Evolutionary conservation across 2,113 vertebrate genomes (phyloP), one percentile per base, ranked within the genome.

Genomic region (Cyprinodon tularosa): DNA sequence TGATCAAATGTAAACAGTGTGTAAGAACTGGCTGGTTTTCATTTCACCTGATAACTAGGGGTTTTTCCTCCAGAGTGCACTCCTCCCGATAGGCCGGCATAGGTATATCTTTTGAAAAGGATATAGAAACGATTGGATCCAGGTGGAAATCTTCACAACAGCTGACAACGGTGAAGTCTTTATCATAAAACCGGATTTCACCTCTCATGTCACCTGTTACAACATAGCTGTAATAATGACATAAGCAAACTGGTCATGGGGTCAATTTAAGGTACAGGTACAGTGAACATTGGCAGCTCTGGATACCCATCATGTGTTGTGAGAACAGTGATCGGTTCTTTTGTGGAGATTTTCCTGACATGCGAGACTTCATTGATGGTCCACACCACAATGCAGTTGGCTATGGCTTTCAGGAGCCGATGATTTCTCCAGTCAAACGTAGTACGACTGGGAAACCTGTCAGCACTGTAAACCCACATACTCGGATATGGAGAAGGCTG

Each of bases 161-260:
- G 77, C 67, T 81, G 40, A 96, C 81, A 12, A 96, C 65, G 68
- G 47, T 80, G 69, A 97, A 92, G 0, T 85, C 70, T 29, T 91
- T 92, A 0, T 96, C 88, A 0, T 96, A 99, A 91, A 99, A 96
- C 65, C 93, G 95, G 47, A 99, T 89, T 29, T 90, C 88, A 0
- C 97, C 97, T 78, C 48, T 91, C n/a, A 88, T 64, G 62, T 98
- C 96, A 0, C 96, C 95, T 0, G 96, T 99, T 38, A 97, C 93
- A 0, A 97, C 81, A 48, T 80, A 96, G 69, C 98, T 99, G 94
- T 76, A 39, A 62, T 37, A 68, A 83, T 1, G 1, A 63, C 15
- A 79, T 14, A 76, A 59, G 63, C 12, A 84, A 59, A 38, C 14
- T 37, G 45, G 45, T 71, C 13, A 72, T 50, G 47, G 2, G 57